Evolutionary conservation across 2,113 vertebrate genomes (phyloP).

Genomic region (Numida meleagris): DNA sequence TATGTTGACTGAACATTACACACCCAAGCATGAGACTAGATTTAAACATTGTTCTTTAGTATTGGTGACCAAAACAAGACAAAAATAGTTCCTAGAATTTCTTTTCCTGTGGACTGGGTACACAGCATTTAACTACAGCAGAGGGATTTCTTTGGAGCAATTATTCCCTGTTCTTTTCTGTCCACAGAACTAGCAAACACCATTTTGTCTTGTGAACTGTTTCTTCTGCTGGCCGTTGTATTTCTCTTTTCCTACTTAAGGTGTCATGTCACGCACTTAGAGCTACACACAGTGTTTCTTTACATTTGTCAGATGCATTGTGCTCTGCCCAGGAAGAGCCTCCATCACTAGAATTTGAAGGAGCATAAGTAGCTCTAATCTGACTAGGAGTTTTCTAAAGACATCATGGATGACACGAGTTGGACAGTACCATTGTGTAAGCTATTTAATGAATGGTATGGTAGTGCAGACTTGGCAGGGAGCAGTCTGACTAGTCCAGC

Average conservation of each 20-base stretch:
- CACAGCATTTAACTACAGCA: not conserved
- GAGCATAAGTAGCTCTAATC: not conserved
- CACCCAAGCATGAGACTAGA: not conserved
- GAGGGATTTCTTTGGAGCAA: not conserved
- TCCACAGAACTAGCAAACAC: not conserved
- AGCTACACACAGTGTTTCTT: not conserved
- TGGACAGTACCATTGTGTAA: not conserved
- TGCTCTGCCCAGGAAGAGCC: not conserved
- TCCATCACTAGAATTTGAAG: not conserved
- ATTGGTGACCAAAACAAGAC: not conserved
- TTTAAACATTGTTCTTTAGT: not conserved
- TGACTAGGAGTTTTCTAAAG: not conserved
- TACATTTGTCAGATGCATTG: not conserved
- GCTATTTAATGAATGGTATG: not conserved
- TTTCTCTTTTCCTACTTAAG: not conserved
- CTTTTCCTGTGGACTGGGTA: rapidly evolving
- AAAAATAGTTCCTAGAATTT: not conserved
- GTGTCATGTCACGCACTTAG: not conserved
- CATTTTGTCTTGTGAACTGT: not conserved
- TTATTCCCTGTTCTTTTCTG: not conserved
- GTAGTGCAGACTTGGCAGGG: not conserved
- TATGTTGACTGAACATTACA: rapidly evolving
- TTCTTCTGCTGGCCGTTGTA: not conserved
- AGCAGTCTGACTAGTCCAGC: not conserved
- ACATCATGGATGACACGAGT: not conserved